Conservation (phyloP, 1,140 invertebrate genomes). For the Drosophila sp. region DNA sequence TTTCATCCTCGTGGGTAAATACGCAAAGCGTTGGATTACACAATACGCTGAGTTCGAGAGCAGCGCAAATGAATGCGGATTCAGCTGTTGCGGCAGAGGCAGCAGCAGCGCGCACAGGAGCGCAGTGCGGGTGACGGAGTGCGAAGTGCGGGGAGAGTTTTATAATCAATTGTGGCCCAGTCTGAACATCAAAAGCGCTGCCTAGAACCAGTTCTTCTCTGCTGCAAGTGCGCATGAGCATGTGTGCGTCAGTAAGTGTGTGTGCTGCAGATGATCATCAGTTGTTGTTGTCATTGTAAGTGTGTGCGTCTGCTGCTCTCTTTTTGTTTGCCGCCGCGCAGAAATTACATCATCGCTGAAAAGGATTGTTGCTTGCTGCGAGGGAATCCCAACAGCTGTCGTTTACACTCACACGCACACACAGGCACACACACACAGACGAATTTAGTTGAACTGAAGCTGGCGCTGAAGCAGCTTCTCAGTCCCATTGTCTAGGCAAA, state of each 20-base stretch:
- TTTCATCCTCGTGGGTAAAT: constrained; percentile 83
- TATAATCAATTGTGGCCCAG: constrained; percentile 38
- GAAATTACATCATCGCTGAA: constrained; percentile 72
- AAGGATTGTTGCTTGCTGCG: constrained; percentile 69
- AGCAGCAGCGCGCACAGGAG: not conserved
- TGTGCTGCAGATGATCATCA: constrained; percentile 37
- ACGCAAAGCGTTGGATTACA: constrained; percentile 80
- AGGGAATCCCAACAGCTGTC: constrained; percentile 79
- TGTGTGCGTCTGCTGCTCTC: constrained; percentile 40
- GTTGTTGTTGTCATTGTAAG: constrained; percentile 36
- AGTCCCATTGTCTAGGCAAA: constrained; percentile 67
- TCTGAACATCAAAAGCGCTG: constrained; percentile 29
- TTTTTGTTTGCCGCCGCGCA: constrained; percentile 61
- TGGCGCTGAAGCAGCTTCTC: constrained; percentile 15
- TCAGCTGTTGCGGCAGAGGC: constrained; percentile 5
- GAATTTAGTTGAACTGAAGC: constrained; percentile 38
- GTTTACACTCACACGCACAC: constrained; percentile 23
- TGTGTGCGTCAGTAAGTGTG: not conserved
- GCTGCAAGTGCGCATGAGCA: not conserved
- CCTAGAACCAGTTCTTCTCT: constrained; percentile 50
- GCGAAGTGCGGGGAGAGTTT: not conserved
- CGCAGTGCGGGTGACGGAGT: not conserved
- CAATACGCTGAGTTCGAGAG: constrained; percentile 59
- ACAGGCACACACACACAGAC: constrained; percentile 12
- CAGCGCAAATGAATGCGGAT: constrained; percentile 41